phyloP scores from a whole-genome alignment of 2,797 vertebrate species.

The Chelidonichthys spinosus region DNA sequence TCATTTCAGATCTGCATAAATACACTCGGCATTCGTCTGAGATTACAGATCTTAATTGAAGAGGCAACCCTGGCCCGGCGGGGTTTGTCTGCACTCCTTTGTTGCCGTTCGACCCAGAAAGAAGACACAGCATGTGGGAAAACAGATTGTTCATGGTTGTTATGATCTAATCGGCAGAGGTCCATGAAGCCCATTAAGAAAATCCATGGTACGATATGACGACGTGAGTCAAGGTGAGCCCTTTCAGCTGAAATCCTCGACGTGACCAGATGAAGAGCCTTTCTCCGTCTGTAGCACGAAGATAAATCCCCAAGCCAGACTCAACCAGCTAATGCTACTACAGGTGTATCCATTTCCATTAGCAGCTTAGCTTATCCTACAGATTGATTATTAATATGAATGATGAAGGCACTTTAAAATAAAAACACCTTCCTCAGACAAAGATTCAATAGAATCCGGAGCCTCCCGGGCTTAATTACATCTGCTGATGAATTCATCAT shows the following conservation, averaged over 20 bases:
- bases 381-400: constrained; percentile 57
- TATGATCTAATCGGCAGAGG: constrained; percentile 7
- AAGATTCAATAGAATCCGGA: constrained; percentile 66
- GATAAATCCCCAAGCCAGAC: constrained; percentile 27
- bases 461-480: constrained; percentile 69
- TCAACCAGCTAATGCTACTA: constrained; percentile 20
- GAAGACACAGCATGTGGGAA: not conserved
- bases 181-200: constrained; percentile 22
- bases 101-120: constrained; percentile 31
- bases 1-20: constrained; percentile 51
- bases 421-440: constrained; percentile 60
- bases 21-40: constrained; percentile 42
- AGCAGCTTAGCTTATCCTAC: constrained; percentile 47
- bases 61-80: constrained; percentile 27
- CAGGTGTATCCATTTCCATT: constrained; percentile 38
- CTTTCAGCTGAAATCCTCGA: constrained; percentile 35
- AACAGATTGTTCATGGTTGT: constrained; percentile 12
- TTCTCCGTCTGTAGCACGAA: constrained; percentile 36
- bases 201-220: constrained; percentile 23
- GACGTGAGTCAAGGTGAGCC: constrained; percentile 21
- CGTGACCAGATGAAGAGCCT: constrained; percentile 23
- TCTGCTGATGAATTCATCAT: constrained; percentile 62
- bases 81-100: constrained; percentile 20
- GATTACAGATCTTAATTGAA: constrained; percentile 54
- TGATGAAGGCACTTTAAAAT: constrained; percentile 61